These are phyloP conservation scores for Cistogaster globosa DNA, from an alignment of 2,888 invertebrate species.

Conservation along the genomic window DNA sequence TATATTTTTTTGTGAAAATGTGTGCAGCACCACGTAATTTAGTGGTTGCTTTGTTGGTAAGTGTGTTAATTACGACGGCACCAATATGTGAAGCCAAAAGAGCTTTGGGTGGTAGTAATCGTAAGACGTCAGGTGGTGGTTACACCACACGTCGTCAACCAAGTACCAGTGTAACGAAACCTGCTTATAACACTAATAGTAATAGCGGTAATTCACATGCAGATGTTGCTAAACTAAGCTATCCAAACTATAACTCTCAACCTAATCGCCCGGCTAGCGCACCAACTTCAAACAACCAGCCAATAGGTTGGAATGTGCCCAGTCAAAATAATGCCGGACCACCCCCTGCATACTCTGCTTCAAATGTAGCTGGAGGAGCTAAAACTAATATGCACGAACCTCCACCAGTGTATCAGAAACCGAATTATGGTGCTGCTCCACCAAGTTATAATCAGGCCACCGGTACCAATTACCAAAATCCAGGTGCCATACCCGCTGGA, in stretches of 20 bases:
- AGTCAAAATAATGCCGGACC: slow-evolving; percentile 77
- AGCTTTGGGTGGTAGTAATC: slow-evolving; percentile 75
- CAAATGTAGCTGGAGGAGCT: slow-evolving; percentile 79
- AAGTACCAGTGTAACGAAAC: slow-evolving; percentile 79
- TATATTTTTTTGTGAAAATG: slow-evolving; percentile 29
- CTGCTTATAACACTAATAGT: slow-evolving; percentile 75
- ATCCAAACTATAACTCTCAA: slow-evolving; percentile 80
- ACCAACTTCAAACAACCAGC: slow-evolving; percentile 70
- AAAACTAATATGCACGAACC: slow-evolving; percentile 79
- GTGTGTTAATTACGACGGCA: slow-evolving; percentile 27
- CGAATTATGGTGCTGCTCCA: slow-evolving; percentile 77
- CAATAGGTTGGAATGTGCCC: slow-evolving; percentile 82
- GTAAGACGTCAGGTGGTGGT: slow-evolving; percentile 76
- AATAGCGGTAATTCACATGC: slow-evolving; percentile 79
- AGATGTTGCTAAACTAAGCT: slow-evolving; percentile 81
- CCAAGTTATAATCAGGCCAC: slow-evolving; percentile 78
- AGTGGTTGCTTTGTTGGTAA: slow-evolving; percentile 48
- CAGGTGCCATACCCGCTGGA: slow-evolving; percentile 75
- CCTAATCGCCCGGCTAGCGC: slow-evolving; percentile 79
- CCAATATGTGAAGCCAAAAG: slow-evolving; percentile 77
- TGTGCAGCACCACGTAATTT: slow-evolving; percentile 41
- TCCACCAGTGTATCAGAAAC: slow-evolving; percentile 79
- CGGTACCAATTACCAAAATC: slow-evolving; percentile 76
- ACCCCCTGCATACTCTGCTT: slow-evolving; percentile 80
- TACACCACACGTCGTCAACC: slow-evolving; percentile 73